Evolutionary conservation across 2,113 vertebrate genomes (phyloP).

Genomic region (Corydoras maculifer): DNA sequence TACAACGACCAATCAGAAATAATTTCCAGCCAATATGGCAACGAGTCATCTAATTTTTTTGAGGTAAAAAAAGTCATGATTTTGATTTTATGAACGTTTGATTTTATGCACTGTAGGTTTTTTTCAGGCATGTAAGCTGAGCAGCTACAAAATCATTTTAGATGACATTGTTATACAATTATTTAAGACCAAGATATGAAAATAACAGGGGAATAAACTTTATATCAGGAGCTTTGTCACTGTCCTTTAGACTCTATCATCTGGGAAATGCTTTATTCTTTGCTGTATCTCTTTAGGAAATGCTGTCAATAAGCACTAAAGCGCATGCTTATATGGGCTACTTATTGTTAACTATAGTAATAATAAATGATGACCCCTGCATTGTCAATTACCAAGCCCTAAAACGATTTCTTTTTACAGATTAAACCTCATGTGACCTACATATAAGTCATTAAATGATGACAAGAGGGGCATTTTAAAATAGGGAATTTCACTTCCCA

Average conservation of each 20-base stretch:
- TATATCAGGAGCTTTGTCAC: not conserved
- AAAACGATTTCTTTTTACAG: too few species aligned
- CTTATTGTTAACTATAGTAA: too few species aligned
- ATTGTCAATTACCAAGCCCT: too few species aligned
- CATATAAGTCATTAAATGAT: not conserved
- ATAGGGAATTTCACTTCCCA: conserved; percentile 7
- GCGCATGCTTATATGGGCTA: too few species aligned
- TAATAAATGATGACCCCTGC: too few species aligned
- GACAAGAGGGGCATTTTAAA: too few species aligned
- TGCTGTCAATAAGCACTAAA: not conserved
- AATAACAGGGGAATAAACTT: conserved; percentile 4
- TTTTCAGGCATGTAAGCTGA: too few species aligned
- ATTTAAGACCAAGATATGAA: not conserved
- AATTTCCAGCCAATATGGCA: conserved; percentile 95
- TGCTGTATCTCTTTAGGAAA: not conserved
- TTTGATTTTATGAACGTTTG: not conserved
- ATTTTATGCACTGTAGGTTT: too few species aligned
- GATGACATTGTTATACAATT: not conserved
- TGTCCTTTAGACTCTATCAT: not conserved
- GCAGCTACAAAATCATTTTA: too few species aligned
- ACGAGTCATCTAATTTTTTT: conserved; percentile 88
- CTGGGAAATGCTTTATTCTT: too few species aligned
- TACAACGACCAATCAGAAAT: conserved; percentile 99
- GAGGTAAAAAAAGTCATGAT: conserved; percentile 77
- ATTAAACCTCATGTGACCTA: conserved; percentile 4